phyloP scores from a whole-genome alignment of 2,113 vertebrate genomes.

The Sakesphorus luctuosus region DNA sequence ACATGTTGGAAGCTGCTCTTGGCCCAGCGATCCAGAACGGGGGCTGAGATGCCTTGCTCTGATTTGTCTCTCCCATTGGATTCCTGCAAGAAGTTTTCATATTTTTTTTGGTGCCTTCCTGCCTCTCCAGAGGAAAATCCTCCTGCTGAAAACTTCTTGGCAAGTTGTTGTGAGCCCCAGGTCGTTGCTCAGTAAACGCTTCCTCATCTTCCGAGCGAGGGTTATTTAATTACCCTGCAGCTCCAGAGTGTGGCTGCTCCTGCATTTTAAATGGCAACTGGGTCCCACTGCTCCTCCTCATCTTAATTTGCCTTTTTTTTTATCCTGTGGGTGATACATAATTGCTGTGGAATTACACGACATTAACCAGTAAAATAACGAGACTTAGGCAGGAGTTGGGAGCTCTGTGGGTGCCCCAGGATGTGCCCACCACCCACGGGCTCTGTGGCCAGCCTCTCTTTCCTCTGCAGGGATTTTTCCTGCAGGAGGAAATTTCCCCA shows the following conservation, averaged over 20 bases:
- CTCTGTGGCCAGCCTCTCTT: background rate
- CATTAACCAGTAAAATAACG: background rate
- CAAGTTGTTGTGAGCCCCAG: background rate
- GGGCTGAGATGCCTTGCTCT: background rate
- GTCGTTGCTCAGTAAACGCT: background rate
- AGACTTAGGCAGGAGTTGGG: background rate
- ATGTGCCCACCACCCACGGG: fast-evolving
- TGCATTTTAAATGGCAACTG: background rate
- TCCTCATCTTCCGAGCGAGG: background rate
- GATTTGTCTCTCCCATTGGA: background rate
- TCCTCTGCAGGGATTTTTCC: background rate
- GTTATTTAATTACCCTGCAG: background rate
- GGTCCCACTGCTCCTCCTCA: background rate
- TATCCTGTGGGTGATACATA: background rate
- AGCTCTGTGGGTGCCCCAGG: fast-evolving
- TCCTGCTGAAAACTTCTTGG: background rate
- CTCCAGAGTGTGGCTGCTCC: background rate
- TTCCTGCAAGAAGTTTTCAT: background rate
- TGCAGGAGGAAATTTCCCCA: background rate
- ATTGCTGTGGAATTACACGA: background rate
- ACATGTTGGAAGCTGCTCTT: background rate
- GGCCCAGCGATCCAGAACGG: background rate
- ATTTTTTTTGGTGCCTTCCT: background rate
- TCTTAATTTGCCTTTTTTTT: background rate
- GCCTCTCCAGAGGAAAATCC: background rate